Base-by-base conservation (phyloP, 1,140 invertebrate species). In the Ctenoplectra terminalis region DNA sequence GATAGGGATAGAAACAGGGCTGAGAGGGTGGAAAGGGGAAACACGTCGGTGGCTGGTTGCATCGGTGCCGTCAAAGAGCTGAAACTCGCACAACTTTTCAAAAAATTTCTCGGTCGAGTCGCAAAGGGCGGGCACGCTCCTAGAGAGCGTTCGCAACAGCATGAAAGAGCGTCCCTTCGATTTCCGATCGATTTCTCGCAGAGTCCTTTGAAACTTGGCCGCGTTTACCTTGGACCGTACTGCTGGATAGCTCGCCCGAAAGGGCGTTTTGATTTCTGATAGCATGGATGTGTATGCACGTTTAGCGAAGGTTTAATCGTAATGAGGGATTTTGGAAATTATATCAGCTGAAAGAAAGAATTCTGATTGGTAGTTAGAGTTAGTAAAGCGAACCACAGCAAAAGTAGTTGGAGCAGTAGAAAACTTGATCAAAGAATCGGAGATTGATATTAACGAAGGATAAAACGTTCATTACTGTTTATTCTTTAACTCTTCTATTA, bases 21-120 rank as follows among this genome's bases (percentile, higher is more conserved):
- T 20, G 4, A n/a, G 26, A 5, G 2, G 31, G 29, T 1, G 7
- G 9, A 13, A 66, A 29, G 1, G n/a, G 1, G 13, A 15, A 7
- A 26, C 11, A 11, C 7, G 15, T 23, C n/a, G 31, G 7, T 63
- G 54, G 54, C 29, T 52, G 46, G 76, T 20, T 6, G 69, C 56
- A 31, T 73, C 56, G 29, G 66, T 34, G 26, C 6, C 56, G 31
- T 81, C 71, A 86, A 82, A 85, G 83, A 83, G 48, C 50, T 52
- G 7, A 37, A 26, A 26, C 20, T 46, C 60, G 71, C 31, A 43
- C 48, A 78, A 79, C 84, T 75, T 72, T 60, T 54, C 48, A 50
- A 67, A 79, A 86, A 56, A 75, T 69, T 46, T 48, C 29, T 46
- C 46, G 13, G n/a, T 72, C 69, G 52, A 60, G 56, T 58, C 54